These are phyloP conservation scores for Pyrrhura leucotis DNA, from an alignment of 2,797 vertebrate genomes.

Conservation along the genomic window DNA sequence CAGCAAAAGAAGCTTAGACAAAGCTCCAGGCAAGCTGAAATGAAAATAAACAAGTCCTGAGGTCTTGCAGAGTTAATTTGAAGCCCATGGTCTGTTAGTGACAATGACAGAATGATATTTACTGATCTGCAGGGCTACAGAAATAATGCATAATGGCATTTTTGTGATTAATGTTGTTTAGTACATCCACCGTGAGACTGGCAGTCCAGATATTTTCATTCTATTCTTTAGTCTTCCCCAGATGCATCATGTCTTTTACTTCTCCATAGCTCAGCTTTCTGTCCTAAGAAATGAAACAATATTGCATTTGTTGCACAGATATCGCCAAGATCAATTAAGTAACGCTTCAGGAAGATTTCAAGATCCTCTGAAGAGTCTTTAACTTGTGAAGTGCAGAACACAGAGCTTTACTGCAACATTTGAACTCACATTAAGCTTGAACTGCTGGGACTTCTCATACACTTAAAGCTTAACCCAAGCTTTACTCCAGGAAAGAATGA, in stretches of 20 bases:
- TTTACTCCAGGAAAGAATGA: not conserved
- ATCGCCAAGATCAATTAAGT: constrained; percentile 9
- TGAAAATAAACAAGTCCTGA: not conserved
- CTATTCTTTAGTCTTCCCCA: not conserved
- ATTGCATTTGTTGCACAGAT: not conserved
- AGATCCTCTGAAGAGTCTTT: constrained; percentile 12
- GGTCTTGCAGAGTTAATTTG: not conserved
- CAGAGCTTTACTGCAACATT: not conserved
- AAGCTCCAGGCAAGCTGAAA: not conserved
- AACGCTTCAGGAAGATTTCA: not conserved
- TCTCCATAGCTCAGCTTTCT: not conserved
- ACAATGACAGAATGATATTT: not conserved
- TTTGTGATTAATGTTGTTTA: not conserved
- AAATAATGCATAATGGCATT: not conserved
- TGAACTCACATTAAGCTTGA: not conserved
- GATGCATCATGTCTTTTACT: not conserved
- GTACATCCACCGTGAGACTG: not conserved
- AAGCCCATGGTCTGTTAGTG: not conserved
- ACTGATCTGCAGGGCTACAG: not conserved
- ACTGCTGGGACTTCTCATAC: not conserved
- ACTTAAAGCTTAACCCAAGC: not conserved
- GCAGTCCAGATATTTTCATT: not conserved
- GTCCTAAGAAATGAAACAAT: not conserved
- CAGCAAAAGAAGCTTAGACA: not conserved
- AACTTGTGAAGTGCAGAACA: not conserved